Evolutionary conservation across 2,888 invertebrate genomes (phyloP).

Genomic region (Orchesellides sinensis): DNA sequence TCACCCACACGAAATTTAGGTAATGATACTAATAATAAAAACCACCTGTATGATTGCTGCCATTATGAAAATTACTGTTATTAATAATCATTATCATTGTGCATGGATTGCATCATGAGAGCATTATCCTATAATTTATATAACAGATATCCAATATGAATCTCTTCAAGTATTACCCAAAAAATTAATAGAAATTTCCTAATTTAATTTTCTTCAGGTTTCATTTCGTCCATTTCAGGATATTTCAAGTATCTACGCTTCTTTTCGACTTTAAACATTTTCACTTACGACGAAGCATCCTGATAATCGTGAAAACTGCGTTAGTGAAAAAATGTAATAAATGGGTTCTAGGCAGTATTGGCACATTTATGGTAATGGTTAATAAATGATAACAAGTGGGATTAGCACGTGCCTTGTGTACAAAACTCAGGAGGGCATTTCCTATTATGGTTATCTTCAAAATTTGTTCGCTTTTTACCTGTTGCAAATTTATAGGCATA

Average conservation of each 20-base stretch:
- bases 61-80: background rate
- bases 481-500: background rate
- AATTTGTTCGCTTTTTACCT: background rate
- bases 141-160: too few species aligned
- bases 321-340: background rate
- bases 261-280: too few species aligned
- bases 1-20: background rate
- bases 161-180: too few species aligned
- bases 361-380: constrained; percentile 57
- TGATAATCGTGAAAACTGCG: background rate
- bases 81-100: background rate
- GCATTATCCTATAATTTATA: too few species aligned
- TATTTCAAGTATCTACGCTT: too few species aligned
- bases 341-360: constrained; percentile 14
- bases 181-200: too few species aligned
- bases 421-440: constrained; percentile 12
- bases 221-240: too few species aligned
- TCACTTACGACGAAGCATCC: background rate
- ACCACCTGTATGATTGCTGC: background rate
- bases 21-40: too few species aligned
- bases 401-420: constrained; percentile 59
- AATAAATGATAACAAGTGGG: constrained; percentile 42
- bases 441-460: constrained; percentile 53
- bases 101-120: too few species aligned
- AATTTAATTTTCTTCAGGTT: too few species aligned